These are phyloP conservation scores for Osmoderma eremita DNA, from an alignment of 2,888 invertebrate genomes.

Conservation along the genomic window DNA sequence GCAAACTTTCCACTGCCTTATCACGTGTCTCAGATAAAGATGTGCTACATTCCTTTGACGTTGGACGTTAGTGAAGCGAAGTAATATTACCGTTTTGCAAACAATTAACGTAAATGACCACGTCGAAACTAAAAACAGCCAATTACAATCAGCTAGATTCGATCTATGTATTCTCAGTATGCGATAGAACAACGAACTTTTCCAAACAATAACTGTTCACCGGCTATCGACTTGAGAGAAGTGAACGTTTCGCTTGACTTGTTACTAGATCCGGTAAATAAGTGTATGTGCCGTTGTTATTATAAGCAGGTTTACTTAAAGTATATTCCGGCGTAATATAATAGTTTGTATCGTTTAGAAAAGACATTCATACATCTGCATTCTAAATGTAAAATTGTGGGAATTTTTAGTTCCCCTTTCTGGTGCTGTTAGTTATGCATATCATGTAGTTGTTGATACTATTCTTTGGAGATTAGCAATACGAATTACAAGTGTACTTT, in stretches of 20 bases:
- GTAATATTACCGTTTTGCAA: background rate
- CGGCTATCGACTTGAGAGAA: too few species aligned
- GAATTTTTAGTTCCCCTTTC: background rate
- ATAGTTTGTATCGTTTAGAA: too few species aligned
- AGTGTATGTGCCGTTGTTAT: background rate
- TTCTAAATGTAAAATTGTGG: background rate
- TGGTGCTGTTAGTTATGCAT: background rate
- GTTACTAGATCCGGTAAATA: conserved; percentile 6
- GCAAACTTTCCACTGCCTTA: too few species aligned
- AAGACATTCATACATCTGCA: background rate
- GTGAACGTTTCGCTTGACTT: conserved; percentile 2
- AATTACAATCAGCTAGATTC: background rate
- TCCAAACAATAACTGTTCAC: background rate
- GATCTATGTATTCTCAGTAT: background rate
- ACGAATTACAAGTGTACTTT: background rate
- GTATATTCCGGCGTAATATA: too few species aligned
- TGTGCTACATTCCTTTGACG: too few species aligned
- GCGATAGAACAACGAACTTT: background rate
- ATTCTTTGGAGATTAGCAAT: conserved; percentile 1
- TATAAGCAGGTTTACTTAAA: too few species aligned
- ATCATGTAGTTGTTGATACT: background rate
- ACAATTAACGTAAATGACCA: conserved; percentile 25
- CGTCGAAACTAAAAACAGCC: background rate
- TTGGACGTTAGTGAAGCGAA: too few species aligned
- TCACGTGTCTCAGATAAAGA: too few species aligned